Conservation (phyloP, 2,113 vertebrate species). For the Pseudonaja textilis region DNA sequence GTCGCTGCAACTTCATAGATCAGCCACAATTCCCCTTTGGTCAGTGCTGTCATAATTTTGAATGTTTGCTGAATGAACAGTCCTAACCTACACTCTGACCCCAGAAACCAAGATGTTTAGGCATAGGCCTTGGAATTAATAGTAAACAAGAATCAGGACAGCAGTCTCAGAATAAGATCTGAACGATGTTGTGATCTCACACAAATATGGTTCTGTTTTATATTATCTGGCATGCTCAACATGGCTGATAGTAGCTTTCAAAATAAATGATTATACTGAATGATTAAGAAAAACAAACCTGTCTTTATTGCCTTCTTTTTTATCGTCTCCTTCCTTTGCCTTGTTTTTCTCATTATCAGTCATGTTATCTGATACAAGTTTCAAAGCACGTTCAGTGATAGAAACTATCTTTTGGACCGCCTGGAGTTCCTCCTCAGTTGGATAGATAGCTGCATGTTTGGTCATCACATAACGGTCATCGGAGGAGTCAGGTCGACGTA, state of each 20-base stretch:
- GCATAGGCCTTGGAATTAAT: neutral
- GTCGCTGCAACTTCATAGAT: neutral
- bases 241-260: neutral
- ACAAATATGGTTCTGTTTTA: neutral
- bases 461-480: constrained; percentile 98
- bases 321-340: constrained; percentile 86
- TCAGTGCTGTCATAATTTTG: neutral
- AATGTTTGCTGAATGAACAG: neutral
- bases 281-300: constrained; percentile 67
- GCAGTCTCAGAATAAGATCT: neutral
- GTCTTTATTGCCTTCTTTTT: constrained; percentile 88
- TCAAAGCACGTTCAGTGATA: constrained; percentile 94
- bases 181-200: neutral
- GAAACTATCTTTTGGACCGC: constrained; percentile 99
- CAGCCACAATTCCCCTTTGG: neutral
- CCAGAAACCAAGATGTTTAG: neutral
- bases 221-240: neutral
- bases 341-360: constrained; percentile 88
- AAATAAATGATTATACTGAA: neutral
- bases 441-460: constrained; percentile 95
- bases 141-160: neutral
- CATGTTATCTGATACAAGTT: constrained; percentile 94
- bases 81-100: neutral
- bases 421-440: constrained; percentile 94
- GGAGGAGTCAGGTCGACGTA: constrained; percentile 93